Percentiles rank a stretch among this genome's conserved stretches.
These are phyloP conservation scores for Rhogogaster chlorosoma DNA, from an alignment of 2,888 invertebrate species.

Conservation along the genomic window DNA sequence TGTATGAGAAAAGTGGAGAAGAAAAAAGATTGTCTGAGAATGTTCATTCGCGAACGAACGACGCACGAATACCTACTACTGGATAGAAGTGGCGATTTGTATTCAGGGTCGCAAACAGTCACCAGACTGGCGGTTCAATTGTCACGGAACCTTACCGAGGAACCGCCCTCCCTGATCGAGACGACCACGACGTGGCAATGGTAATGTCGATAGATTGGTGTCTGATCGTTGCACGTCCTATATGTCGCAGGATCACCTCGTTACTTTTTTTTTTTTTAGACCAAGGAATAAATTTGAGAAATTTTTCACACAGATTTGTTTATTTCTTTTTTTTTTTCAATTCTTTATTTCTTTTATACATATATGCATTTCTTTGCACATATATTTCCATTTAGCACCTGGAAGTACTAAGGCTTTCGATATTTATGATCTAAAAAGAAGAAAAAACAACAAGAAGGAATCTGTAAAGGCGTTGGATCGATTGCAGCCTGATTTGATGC, in stretches of 20 bases:
- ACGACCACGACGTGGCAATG: slow-evolving; percentile 21
- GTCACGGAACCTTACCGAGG: slow-evolving; percentile 23
- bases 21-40: slow-evolving; percentile 44
- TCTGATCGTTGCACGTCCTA: not conserved
- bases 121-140: slow-evolving; percentile 48
- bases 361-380: not conserved
- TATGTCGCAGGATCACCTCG: not conserved
- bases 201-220: slow-evolving; percentile 4
- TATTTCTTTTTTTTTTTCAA: too few relatives aligned
- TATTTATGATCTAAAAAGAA: not conserved
- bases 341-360: not conserved
- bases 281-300: not conserved
- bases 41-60: slow-evolving; percentile 43
- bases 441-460: not conserved
- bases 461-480: slow-evolving; percentile 9
- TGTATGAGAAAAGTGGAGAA: not conserved
- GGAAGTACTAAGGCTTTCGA: not conserved
- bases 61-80: slow-evolving; percentile 27
- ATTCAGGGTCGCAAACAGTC: slow-evolving; percentile 50
- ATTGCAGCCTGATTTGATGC: slow-evolving; percentile 18
- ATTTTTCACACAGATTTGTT: not conserved
- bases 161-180: slow-evolving; percentile 17
- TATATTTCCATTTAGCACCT: not conserved
- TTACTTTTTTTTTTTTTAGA: not conserved
- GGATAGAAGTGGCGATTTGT: slow-evolving; percentile 47